Base-by-base conservation (phyloP, 2,888 invertebrate species). In the Tuberolachnus salignus region DNA sequence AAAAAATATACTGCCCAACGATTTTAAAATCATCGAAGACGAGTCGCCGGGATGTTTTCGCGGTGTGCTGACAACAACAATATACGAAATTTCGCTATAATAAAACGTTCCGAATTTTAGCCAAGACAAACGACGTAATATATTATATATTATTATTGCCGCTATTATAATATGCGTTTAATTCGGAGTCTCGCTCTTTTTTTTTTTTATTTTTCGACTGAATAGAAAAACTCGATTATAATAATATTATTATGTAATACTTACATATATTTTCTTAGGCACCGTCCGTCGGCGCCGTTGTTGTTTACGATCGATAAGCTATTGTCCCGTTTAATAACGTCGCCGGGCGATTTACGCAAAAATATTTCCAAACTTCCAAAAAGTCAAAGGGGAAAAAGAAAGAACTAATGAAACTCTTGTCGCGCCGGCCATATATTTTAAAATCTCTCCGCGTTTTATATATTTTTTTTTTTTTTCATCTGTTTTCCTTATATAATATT, bases 281-380 rank as follows among this genome's bases (percentile, higher is more conserved):
- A 19, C 21, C 14, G 14, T 16, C n/a, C 57, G 11, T 26, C 23
- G 26, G 34, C 16, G 49, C 34, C 42, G 55, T 19, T 59, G 46
- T 55, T 55, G 55, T 78, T 67, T 59, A 67, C 67, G 75, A 78
- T 67, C 75, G 16, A 78, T 78, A 78, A 34, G 49, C 57, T 57
- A 78, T 78, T 78, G 67, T 78, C 19, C 67, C 59, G 21, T 57
- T 57, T 78, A 78, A 78, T 67, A 78, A 78, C 34, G 67, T 57
- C 16, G 67, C 46, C 16, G 26, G 66, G 21, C 67, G 46, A 67
- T 78, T 67, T 78, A 59, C 57, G 75, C 49, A 44, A 67, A 46
- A 67, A 64, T 78, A 67, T 78, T 57, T 69, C 34, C 34, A 67
- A 78, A 78, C 75, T 78, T 78, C 23, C 21, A 16, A 34, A 51